Base-by-base conservation (phyloP, 2,797 vertebrate genomes). In the Alectoris magna region DNA sequence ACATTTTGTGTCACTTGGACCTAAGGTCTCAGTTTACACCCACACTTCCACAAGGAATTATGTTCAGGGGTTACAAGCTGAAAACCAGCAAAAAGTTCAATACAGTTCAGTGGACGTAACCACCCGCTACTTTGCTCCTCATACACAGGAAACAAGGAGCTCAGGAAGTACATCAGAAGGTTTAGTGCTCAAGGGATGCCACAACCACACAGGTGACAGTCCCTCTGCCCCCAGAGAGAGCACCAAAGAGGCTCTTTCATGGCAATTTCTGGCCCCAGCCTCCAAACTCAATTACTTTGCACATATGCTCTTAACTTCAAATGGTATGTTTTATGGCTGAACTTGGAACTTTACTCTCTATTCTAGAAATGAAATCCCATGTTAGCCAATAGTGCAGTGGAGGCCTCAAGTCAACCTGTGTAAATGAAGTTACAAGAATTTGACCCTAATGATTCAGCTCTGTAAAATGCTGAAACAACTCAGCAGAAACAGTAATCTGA, bases 321-420 rank as follows among this genome's bases (percentile, higher is more conserved):
- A 4, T 38, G 9, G 24, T 14, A 70, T 0, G 4, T 22, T 89
- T 94, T 94, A 86, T 38, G 59, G 87, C n/a, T 86, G 75, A 91
- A 73, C 79, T 82, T 81, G 94, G 93, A 92, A 94, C 93, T 91
- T 93, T 60, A 75, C 29, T 74, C 23, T 2, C 9, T 69, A 34
- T 84, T 36, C 26, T 18, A 72, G 70, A 90, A 89, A 86, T 59
- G 72, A 90, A 89, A 63, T 17, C 31, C 14, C 6, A 5, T 22
- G 48, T 48, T 78, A 84, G 38, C 22, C 24, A 59, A 44, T 76
- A 88, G 85, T 17, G 8, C 23, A 66, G 55, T 7, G 29, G 69
- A 78, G 48, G n/a, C 46, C 34, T 18, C 24, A 85, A 36, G 76
- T 85, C 93, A 94, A 63, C 10, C 14, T 48, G 51, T 67, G 15